Conservation (phyloP, 2,113 vertebrate genomes). For the Sceloporus undulatus region DNA sequence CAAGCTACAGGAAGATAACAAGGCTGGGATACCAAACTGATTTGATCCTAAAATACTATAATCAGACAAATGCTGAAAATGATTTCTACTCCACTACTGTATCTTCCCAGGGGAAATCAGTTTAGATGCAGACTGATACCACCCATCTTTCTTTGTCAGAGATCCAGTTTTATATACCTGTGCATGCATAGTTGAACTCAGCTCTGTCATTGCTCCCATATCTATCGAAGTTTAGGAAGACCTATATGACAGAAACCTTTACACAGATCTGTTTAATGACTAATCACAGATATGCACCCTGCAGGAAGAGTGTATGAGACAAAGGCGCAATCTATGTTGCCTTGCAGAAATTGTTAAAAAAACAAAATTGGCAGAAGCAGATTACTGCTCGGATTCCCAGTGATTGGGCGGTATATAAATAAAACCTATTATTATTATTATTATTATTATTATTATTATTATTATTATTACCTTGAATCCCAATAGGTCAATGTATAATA, state of each 20-base stretch:
- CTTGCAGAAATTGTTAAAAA: background rate
- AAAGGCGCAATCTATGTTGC: background rate
- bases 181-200: background rate
- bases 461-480: too few relatives aligned
- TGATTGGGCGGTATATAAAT: too few relatives aligned
- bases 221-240: background rate
- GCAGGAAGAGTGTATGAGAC: background rate
- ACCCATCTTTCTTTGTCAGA: background rate
- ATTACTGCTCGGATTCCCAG: too few relatives aligned
- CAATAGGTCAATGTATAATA: too few relatives aligned
- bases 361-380: background rate
- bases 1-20: background rate
- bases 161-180: background rate
- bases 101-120: background rate
- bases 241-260: background rate
- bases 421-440: too few relatives aligned
- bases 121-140: background rate
- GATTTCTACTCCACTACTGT: background rate
- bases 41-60: background rate
- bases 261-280: background rate
- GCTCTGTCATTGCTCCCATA: background rate
- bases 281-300: background rate
- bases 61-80: background rate
- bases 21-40: background rate
- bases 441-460: too few relatives aligned